A percentile compares a stretch with the other conserved stretches of the same genome.
These are phyloP conservation scores for Craseonycteris thonglongyai DNA, from an alignment of 2,113 vertebrate species.

Conservation along the genomic window DNA sequence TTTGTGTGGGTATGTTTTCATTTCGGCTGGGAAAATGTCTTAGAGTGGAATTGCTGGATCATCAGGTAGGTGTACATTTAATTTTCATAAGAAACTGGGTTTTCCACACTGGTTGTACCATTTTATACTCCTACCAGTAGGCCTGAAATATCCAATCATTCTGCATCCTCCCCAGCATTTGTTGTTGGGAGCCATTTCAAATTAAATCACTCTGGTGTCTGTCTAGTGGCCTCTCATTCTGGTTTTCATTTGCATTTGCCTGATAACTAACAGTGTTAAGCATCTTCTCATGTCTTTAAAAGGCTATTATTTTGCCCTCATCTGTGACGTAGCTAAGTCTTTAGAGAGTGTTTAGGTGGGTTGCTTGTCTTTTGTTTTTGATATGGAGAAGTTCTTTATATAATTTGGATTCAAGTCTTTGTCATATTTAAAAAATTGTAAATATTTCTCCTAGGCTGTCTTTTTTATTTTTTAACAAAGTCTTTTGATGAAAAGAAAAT, in stretches of 20 bases:
- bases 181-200: background rate
- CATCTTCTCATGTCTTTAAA: background rate
- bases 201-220: background rate
- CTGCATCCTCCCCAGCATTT: fast-evolving
- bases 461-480: background rate
- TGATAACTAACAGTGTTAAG: background rate
- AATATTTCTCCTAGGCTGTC: background rate
- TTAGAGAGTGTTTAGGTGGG: background rate
- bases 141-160: fast-evolving
- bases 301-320: background rate
- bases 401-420: background rate
- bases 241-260: background rate
- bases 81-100: background rate
- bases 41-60: background rate
- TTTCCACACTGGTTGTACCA: background rate
- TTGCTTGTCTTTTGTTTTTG: background rate
- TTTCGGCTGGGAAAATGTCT: background rate
- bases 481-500: background rate
- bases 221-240: background rate
- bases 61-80: background rate
- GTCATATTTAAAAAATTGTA: background rate
- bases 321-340: background rate
- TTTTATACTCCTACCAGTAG: no score
- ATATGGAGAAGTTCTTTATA: background rate
- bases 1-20: background rate